phyloP scores from a whole-genome alignment of 2,797 vertebrate species.

The Eulemur albifrons region DNA sequence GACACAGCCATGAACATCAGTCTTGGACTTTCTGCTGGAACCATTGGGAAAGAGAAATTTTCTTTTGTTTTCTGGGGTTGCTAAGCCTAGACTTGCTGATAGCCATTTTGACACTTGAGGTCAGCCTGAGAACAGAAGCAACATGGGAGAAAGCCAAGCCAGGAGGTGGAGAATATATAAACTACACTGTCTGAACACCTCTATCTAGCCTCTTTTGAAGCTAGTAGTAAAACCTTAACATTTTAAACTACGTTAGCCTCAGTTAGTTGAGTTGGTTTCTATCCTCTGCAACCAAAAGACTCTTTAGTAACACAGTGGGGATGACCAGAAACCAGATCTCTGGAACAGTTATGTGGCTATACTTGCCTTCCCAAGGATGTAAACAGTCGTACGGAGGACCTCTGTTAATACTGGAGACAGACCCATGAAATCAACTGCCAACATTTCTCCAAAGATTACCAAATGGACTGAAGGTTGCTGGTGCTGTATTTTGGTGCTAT shows the following conservation, averaged over 20 bases:
- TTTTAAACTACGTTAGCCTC: not conserved
- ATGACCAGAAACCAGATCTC: not conserved
- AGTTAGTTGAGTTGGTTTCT: not conserved
- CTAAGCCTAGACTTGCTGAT: not conserved
- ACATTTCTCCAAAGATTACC: not conserved
- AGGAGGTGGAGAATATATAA: not conserved
- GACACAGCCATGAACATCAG: not conserved
- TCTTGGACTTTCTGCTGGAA: not conserved
- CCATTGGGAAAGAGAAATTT: not conserved
- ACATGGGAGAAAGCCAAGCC: not conserved
- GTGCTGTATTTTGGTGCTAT: not conserved
- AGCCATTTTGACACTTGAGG: not conserved
- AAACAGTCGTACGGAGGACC: not conserved
- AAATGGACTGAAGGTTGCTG: not conserved
- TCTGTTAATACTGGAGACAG: not conserved
- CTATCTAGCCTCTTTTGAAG: not conserved
- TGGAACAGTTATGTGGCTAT: not conserved
- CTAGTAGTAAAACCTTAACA: not conserved
- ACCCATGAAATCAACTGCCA: not conserved
- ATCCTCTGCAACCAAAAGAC: not conserved
- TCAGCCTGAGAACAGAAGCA: not conserved
- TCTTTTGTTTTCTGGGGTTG: not conserved
- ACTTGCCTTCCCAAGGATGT: not conserved
- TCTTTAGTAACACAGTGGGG: not conserved
- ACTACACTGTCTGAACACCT: not conserved